Percentiles rank a stretch among this genome's conserved stretches.
Evolutionary conservation across 2,797 vertebrate species (phyloP).

Genomic region (Pangasius djambal): DNA sequence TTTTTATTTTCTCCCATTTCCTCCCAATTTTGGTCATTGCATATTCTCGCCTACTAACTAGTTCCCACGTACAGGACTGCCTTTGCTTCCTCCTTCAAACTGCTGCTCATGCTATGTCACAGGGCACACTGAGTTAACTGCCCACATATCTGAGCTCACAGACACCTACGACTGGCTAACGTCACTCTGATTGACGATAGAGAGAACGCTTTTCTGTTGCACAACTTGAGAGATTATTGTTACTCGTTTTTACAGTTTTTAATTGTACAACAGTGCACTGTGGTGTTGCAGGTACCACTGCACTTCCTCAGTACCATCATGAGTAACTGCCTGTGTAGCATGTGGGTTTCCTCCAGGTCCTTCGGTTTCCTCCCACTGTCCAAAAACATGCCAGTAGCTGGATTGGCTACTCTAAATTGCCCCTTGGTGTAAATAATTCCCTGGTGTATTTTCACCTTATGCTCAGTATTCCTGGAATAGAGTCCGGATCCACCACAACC

Average conservation of each 20-base stretch:
- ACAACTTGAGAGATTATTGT: not conserved
- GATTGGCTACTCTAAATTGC: not conserved
- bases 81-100: conserved; percentile 7
- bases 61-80: not conserved
- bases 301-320: not conserved
- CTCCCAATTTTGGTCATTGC: not conserved
- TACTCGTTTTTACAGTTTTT: too few relatives aligned
- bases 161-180: not conserved
- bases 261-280: not conserved
- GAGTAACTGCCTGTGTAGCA: not conserved
- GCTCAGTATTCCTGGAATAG: not conserved
- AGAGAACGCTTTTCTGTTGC: not conserved
- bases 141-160: not conserved
- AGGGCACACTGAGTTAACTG: not conserved
- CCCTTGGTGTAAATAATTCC: not conserved
- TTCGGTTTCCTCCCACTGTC: not conserved
- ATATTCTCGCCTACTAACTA: not conserved
- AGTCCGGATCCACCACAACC: not conserved
- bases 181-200: not conserved
- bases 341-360: not conserved
- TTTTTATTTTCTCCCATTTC: not conserved
- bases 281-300: too few relatives aligned
- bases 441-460: not conserved
- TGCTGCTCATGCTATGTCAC: not conserved
- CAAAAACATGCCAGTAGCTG: not conserved